Percentiles rank a stretch among this genome's conserved stretches.
Evolutionary conservation across 2,888 invertebrate genomes (phyloP).

Genomic region (Lymantria dispar): DNA sequence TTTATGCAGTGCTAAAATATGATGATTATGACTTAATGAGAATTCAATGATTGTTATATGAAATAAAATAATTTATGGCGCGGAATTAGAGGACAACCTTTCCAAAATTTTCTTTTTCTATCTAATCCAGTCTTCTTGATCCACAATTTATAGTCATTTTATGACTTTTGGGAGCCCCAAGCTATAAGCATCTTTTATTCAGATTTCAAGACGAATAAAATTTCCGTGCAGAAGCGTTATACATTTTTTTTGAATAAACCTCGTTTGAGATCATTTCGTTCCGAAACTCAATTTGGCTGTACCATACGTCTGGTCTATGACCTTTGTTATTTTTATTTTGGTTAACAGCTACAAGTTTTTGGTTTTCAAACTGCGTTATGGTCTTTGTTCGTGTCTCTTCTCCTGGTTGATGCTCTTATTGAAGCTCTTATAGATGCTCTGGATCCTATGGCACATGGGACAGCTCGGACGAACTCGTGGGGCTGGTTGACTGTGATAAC

Average conservation of each 20-base stretch:
- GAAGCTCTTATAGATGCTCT: conserved; percentile 70
- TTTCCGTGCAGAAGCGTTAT: not conserved
- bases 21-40: not conserved
- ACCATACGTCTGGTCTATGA: conserved; percentile 2
- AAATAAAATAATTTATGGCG: not conserved
- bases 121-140: not conserved
- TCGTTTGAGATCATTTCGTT: conserved; percentile 4
- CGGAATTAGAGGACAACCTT: not conserved
- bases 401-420: conserved; percentile 48
- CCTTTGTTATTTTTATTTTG: conserved; percentile 18
- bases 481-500: conserved; percentile 37
- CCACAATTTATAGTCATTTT: not conserved
- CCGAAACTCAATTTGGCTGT: conserved; percentile 1
- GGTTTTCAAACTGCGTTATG: conserved; percentile 33
- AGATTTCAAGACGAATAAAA: not conserved
- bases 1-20: not conserved
- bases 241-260: not conserved
- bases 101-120: not conserved
- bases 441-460: conserved; percentile 59
- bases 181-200: not conserved
- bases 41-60: not conserved
- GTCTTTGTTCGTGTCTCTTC: conserved; percentile 33
- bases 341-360: conserved; percentile 15
- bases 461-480: conserved; percentile 56
- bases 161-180: not conserved